phyloP scores from a whole-genome alignment of 2,797 vertebrate species.

The Dryobates pubescens region DNA sequence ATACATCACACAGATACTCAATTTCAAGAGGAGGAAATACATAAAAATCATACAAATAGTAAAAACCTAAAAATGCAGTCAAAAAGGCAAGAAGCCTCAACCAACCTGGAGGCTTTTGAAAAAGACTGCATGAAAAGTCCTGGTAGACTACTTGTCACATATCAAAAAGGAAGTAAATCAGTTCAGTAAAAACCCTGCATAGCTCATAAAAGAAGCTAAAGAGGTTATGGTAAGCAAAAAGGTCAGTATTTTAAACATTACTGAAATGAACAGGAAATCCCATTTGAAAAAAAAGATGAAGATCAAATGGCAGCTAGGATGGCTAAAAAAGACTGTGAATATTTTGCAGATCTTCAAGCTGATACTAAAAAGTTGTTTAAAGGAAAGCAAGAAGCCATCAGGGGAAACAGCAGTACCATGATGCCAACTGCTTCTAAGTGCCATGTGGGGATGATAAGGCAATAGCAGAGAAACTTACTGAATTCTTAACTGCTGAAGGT shows the following conservation, averaged over 20 bases:
- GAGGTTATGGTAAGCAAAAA: background rate
- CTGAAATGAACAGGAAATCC: background rate
- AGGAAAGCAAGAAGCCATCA: background rate
- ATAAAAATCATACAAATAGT: slow-evolving; percentile 17
- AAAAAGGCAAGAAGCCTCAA: slow-evolving; percentile 41
- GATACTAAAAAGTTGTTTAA: background rate
- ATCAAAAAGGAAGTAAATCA: slow-evolving; percentile 8
- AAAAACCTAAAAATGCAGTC: slow-evolving; percentile 18
- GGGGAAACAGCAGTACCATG: background rate
- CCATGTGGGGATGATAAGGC: fast-evolving
- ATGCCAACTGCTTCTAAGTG: background rate
- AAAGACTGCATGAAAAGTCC: background rate
- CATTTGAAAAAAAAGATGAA: background rate
- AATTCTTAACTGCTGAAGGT: background rate
- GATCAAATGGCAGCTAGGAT: background rate
- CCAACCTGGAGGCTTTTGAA: slow-evolving; percentile 45
- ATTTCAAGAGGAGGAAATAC: slow-evolving; percentile 26
- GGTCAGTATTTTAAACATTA: background rate
- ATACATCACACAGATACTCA: slow-evolving; percentile 12
- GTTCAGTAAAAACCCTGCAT: background rate
- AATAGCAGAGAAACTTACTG: background rate
- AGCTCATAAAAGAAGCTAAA: background rate
- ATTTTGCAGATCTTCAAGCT: background rate
- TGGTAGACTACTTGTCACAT: background rate
- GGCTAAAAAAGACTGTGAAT: background rate